Evolutionary conservation across 2,797 vertebrate genomes (phyloP), one percentile per base, ranked within the genome.

Genomic region (Tadarida brasiliensis): DNA sequence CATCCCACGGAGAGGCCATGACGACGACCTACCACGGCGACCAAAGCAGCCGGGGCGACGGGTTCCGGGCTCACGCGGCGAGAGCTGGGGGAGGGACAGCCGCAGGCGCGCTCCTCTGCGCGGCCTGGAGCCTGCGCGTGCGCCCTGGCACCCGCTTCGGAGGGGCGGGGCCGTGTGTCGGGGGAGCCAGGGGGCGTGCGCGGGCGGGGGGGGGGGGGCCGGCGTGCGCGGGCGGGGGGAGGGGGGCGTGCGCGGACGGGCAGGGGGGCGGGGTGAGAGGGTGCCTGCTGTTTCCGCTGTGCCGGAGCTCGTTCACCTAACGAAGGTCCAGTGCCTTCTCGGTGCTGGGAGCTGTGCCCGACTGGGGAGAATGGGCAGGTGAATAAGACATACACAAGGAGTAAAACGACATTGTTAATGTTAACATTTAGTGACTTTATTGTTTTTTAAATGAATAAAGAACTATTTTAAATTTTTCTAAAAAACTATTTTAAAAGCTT

Each of bases 1-100:
- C 98, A 95, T 99, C 98, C 97, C 99, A 96, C 78, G 84, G 33
- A n/a, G 92, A 92, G 39, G 98, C 97, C 98, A 98, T 98, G 73
- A 68, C 84, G 54, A 94, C 92, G 2, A 85, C 91, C 5, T 14
- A 81, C 78, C 70, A 2, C 59, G 1, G 57, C 28, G 2, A 28
- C 78, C 77, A 0, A 26, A 16, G 56, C 68, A 1, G 39, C 85
- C 51, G 5, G 17, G 19, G 67, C 76, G 11, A 95, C 93, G 2
- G 17, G 49, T 28, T 68, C 81, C 61, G 56, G 16, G 78, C 44
- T n/a, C 1, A 63, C 47, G 70, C 61, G 19, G 35, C 0, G 17
- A 44, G 28, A 5, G 2, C 0, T 12, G 83, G 96, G 73, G 90
- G 84, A 61, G 59, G 83, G 74, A 3, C 9, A 2, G 11, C 78